phyloP scores from a whole-genome alignment of 2,113 vertebrate genomes.

The Gavialis gangeticus region DNA sequence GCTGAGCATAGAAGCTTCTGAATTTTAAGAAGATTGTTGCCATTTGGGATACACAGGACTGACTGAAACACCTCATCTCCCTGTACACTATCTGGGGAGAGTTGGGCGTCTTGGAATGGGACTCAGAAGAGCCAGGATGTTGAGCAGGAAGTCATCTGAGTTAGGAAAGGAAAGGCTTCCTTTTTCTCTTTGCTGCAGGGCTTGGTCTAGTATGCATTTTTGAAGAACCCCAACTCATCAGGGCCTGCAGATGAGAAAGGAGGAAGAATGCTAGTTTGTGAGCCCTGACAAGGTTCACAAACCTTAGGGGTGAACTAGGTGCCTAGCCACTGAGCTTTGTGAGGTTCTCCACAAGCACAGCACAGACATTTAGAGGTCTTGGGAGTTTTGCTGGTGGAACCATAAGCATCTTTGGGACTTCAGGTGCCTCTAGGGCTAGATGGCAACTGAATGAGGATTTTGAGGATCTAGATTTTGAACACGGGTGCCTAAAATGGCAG shows the following conservation, averaged over 20 bases:
- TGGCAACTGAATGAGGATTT: background rate
- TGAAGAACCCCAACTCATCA: background rate
- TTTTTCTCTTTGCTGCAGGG: background rate
- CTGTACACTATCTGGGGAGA: background rate
- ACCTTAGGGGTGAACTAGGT: background rate
- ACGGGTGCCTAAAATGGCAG: background rate
- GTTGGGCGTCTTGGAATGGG: background rate
- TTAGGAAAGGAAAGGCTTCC: background rate
- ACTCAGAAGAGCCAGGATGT: background rate
- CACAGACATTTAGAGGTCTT: background rate
- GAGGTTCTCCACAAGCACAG: background rate
- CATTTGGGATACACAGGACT: background rate
- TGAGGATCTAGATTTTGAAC: background rate
- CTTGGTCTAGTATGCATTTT: background rate
- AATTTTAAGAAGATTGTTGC: background rate
- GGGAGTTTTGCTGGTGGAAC: background rate
- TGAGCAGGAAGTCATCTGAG: rapidly evolving
- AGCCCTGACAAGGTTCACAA: background rate
- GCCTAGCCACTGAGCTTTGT: background rate
- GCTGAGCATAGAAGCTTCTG: background rate
- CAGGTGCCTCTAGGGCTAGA: background rate
- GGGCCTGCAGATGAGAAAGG: background rate
- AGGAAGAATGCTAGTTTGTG: background rate
- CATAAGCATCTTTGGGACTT: too few species aligned
- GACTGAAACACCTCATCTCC: background rate